Conservation (phyloP, 2,113 vertebrate genomes). For the Pollachius pollachius region DNA sequence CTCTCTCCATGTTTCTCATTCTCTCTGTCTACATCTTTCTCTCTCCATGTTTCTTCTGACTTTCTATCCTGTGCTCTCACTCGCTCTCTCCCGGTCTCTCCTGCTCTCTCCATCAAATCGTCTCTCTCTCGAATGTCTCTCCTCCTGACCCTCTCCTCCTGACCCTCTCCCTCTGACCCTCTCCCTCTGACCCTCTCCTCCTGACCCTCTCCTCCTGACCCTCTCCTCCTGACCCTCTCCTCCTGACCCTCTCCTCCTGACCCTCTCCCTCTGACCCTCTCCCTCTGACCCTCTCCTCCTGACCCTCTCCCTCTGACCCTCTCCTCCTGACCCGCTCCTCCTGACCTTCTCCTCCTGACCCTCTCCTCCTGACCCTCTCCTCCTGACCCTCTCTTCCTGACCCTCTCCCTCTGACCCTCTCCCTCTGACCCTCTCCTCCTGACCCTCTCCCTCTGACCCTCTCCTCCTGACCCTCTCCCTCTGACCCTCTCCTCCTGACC, state of each 20-base stretch:
- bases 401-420: too few species aligned
- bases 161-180: not conserved
- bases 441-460: not conserved
- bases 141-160: not conserved
- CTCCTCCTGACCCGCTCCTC: too few species aligned
- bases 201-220: not conserved
- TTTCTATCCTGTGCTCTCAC: too few species aligned
- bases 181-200: not conserved
- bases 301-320: not conserved
- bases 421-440: not conserved
- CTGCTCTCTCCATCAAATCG: too few species aligned
- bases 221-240: not conserved
- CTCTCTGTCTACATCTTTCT: too few species aligned
- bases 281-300: not conserved
- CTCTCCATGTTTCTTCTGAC: too few species aligned
- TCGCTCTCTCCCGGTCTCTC: too few species aligned
- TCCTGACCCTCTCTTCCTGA: not conserved
- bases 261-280: too few species aligned
- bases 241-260: not conserved
- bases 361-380: not conserved
- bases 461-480: not conserved
- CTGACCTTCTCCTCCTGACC: too few species aligned
- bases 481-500: not conserved
- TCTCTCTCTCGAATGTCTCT: not conserved
- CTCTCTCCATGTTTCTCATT: too few species aligned